phyloP scores from a whole-genome alignment of 1,140 invertebrate species.

The Scaptomyza hsui region DNA sequence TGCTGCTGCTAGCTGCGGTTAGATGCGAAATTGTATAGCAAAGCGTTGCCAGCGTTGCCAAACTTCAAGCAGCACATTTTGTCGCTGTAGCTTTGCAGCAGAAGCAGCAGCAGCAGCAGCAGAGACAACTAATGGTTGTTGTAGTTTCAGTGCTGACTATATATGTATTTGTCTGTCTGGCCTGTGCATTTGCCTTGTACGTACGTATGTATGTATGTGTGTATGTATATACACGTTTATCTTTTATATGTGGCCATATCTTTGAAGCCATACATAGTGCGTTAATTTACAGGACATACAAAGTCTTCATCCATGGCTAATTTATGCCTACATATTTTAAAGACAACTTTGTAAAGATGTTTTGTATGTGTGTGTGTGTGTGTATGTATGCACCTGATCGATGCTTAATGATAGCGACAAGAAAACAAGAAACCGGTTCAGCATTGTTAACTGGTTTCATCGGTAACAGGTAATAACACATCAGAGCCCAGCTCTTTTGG shows the following conservation, averaged over 20 bases:
- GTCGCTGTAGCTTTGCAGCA: conserved; percentile 55
- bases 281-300: conserved; percentile 57
- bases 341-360: conserved; percentile 21
- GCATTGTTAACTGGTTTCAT: conserved; percentile 51
- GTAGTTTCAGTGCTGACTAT: conserved; percentile 8
- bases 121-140: conserved; percentile 14
- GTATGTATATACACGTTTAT: conserved; percentile 33
- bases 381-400: conserved; percentile 63
- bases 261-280: conserved; percentile 60
- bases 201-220: conserved; percentile 21
- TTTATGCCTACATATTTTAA: conserved; percentile 53
- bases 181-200: conserved; percentile 39
- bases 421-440: conserved; percentile 54
- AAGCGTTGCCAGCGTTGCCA: conserved; percentile 56
- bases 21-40: conserved; percentile 64
- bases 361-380: conserved; percentile 4
- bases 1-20: conserved; percentile 55
- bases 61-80: conserved; percentile 56
- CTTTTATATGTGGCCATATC: conserved; percentile 52
- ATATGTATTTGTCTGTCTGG: conserved; percentile 18
- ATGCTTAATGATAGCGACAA: conserved; percentile 52
- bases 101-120: conserved; percentile 17
- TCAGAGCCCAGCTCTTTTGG: conserved; percentile 50
- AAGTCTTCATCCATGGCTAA: conserved; percentile 54
- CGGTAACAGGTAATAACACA: conserved; percentile 51